Conservation (phyloP, 2,797 vertebrate genomes). For the Lutjanus campechanus region DNA sequence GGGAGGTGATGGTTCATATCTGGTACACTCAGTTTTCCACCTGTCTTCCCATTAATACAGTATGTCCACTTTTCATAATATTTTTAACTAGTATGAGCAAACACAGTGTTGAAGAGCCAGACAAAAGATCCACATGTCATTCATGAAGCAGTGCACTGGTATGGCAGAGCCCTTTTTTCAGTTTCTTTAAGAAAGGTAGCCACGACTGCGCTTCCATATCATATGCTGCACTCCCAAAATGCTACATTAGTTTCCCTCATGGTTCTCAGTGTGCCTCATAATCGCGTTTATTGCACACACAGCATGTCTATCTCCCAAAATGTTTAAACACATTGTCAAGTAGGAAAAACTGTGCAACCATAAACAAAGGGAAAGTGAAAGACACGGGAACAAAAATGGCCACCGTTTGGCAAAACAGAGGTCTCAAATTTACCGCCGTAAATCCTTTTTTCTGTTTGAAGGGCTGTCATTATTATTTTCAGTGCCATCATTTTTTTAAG, state of each 20-base stretch:
- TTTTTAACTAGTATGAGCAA: constrained; percentile 60
- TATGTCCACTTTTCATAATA: constrained; percentile 32
- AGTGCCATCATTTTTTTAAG: constrained; percentile 24
- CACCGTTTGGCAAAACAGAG: constrained; percentile 28
- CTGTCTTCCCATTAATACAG: constrained; percentile 44
- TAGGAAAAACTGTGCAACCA: constrained; percentile 45
- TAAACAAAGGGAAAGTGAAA: constrained; percentile 30
- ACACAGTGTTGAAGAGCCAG: constrained; percentile 74
- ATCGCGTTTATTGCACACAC: constrained; percentile 48
- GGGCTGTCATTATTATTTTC: constrained; percentile 6
- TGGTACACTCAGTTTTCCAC: constrained; percentile 67
- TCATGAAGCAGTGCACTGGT: constrained; percentile 75
- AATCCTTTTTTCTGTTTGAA: constrained; percentile 38
- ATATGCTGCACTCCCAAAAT: constrained; percentile 65
- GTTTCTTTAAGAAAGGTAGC: constrained; percentile 64
- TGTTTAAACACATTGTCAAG: constrained; percentile 40
- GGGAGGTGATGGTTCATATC: constrained; percentile 66
- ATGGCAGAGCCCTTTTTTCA: constrained; percentile 81
- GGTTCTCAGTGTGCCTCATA: constrained; percentile 23
- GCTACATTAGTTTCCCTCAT: constrained; percentile 76
- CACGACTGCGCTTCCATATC: constrained; percentile 41
- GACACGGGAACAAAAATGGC: constrained; percentile 30
- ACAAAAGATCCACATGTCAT: constrained; percentile 60
- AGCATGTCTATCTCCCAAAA: constrained; percentile 34
- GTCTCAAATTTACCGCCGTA: constrained; percentile 16